Percentiles rank a stretch among this genome's conserved stretches.
Evolutionary conservation across 2,888 invertebrate species (phyloP).

Genomic region (Chrysolina americana): DNA sequence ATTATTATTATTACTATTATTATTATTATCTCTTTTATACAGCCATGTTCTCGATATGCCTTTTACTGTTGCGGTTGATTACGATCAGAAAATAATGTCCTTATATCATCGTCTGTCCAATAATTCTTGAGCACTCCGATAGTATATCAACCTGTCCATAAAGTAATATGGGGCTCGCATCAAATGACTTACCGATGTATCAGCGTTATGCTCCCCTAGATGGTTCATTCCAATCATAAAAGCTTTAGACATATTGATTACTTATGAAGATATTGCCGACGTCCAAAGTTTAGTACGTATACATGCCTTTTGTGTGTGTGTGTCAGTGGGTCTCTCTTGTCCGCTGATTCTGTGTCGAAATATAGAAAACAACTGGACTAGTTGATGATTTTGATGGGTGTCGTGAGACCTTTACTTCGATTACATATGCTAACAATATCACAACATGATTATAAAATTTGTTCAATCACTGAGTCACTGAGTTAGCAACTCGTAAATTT

Average conservation of each 20-base stretch:
- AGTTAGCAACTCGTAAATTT: too few species aligned
- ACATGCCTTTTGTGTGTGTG: not conserved
- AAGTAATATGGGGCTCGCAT: slow-evolving; percentile 45
- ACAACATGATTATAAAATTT: too few species aligned
- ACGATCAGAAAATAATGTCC: slow-evolving; percentile 22
- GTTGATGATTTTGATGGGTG: too few species aligned
- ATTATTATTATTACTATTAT: too few species aligned
- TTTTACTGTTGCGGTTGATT: slow-evolving; percentile 10
- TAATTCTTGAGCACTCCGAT: slow-evolving; percentile 42
- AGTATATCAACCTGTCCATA: slow-evolving; percentile 49
- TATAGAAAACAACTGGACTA: not conserved
- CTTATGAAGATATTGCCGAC: slow-evolving; percentile 20
- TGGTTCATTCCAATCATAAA: slow-evolving; percentile 50
- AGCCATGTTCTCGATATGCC: not conserved
- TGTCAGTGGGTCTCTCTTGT: slow-evolving; percentile 6
- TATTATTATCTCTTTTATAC: not conserved
- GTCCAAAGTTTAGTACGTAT: not conserved
- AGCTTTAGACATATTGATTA: slow-evolving; percentile 51
- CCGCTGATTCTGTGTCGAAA: not conserved
- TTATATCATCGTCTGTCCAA: slow-evolving; percentile 36
- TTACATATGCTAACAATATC: too few species aligned
- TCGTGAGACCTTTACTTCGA: too few species aligned
- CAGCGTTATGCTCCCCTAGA: slow-evolving; percentile 47
- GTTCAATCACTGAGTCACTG: too few species aligned
- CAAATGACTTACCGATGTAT: slow-evolving; percentile 44